Evolutionary conservation across 2,797 vertebrate species (phyloP), one percentile per base, ranked within the genome.

Genomic region (Gambelia wislizenii): DNA sequence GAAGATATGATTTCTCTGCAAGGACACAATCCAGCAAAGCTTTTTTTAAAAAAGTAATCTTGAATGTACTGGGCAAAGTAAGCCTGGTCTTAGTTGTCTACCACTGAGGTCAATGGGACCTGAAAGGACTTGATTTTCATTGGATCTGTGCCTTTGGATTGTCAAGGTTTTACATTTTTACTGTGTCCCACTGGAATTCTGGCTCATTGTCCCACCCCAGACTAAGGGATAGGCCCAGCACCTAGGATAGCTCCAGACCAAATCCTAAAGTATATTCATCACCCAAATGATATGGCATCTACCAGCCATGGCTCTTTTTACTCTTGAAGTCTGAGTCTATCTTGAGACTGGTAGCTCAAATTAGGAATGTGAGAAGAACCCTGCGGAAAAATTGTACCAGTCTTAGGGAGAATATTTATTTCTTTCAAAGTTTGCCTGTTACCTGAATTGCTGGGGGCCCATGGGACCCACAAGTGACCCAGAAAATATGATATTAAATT

Each of bases 191-290:
- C 12, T 76, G 42, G 22, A 47, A 42, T 74, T 74, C 36, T 76
- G 12, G 25, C 42, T 85, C 8, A 33, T 67, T 30, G 30, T 25
- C 33, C 30, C 0, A 4, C 39, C 1, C 18, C 72, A 0, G 0
- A 2, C 25, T 1, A 0, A 0, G 2, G 0, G 1, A 86, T 87
- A 7, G 9, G 3, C 30, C 22, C 64, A 67, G 64, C 1, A 33
- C 64, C 33, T 27, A 13, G 64, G 64, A 67, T 33, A 33, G 30
- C 27, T 67, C 64, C 64, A 33, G 64, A 67, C 10, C 61, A 33
- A 33, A 33, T 67, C 10, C 12, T 67, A 10, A 3, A 67, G 64
- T 1, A 14, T 3, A 67, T 33, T 67, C 30, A 67, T 30, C 10
- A 67, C 30, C 30, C 64, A 67, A 67, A 67, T 9, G 27, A 7